Evolutionary conservation across 2,797 vertebrate genomes (phyloP), one percentile per base, ranked within the genome.

Genomic region (Petrocephalus sullivani): DNA sequence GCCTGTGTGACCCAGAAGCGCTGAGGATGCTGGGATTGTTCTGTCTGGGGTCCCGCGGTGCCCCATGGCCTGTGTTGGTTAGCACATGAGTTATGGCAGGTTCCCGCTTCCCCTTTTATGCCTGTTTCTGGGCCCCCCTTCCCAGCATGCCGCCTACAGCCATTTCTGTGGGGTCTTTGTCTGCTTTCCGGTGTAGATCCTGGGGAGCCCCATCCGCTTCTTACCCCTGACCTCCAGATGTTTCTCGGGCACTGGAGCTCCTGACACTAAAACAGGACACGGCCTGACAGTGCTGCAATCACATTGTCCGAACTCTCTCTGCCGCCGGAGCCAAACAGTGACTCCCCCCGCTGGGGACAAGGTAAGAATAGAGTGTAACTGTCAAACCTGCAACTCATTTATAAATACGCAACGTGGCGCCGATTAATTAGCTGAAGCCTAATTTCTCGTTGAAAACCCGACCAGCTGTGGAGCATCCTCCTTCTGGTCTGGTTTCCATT

Each of bases 101-200:
- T 90, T 90, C 90, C 86, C 71, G 75, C 82, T 75, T 87, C 86
- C 89, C 88, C 88, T 90, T 90, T 88, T 87, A 58, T 57, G 84
- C 85, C 87, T 86, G 90, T 89, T 91, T 92, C 88, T 90, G 86
- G 84, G 88, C 88, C 87, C 91, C 89, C 87, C 88, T 85, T 90
- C 92, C 75, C 92, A 93, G 92, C 90, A 89, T 89, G 92, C 87
- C 86, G 88, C 89, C 91, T 92, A 90, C 91, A 90, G 90, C 57
- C 91, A 87, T 89, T 81, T 93, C 90, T 92, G 89, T 91, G 90
- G 90, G 49, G 61, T 91, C 91, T 91, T 93, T 93, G 91, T 93
- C 89, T 91, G 88, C 67, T 88, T 87, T 85, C 60, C 89, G 84
- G 75, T 91, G 87, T 78, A 64, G 88, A 85, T 90, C 56, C 21